Conservation (phyloP, 2,888 invertebrate species). For the Idaea aversata region DNA sequence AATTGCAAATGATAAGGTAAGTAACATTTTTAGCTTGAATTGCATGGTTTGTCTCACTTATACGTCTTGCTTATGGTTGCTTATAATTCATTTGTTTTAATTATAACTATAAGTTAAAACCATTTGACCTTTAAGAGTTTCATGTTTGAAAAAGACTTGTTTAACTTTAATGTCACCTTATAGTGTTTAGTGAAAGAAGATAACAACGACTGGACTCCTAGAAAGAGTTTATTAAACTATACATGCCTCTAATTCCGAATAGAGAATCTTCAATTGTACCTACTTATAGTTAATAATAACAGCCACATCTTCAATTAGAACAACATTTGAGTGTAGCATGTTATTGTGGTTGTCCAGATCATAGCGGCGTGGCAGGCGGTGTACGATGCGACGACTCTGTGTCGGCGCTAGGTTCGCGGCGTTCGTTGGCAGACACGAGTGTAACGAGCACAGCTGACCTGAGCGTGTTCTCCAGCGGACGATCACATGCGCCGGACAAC, state of each 20-base stretch:
- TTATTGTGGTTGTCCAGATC: constrained; percentile 44
- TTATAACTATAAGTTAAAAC: background rate
- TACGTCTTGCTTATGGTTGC: constrained; percentile 12
- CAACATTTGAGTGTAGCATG: constrained; percentile 16
- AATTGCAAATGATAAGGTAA: constrained; percentile 19
- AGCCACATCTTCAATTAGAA: background rate
- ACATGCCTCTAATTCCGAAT: too few species aligned
- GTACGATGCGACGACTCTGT: constrained; percentile 82
- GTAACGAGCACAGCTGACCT: constrained; percentile 91
- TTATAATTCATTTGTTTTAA: constrained; percentile 8
- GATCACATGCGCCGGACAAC: constrained; percentile 87
- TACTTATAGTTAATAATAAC: too few species aligned
- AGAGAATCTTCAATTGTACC: too few species aligned
- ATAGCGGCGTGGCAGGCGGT: constrained; percentile 64
- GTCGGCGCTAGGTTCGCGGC: constrained; percentile 86
- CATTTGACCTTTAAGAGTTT: background rate
- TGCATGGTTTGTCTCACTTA: constrained; percentile 22
- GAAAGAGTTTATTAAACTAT: background rate
- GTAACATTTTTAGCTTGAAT: constrained; percentile 16
- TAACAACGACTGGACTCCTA: background rate
- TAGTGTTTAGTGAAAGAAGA: background rate
- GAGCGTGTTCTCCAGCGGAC: constrained; percentile 88
- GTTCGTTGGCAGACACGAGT: constrained; percentile 90
- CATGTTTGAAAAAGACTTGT: background rate
- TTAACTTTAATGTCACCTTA: background rate